phyloP scores from a whole-genome alignment of 2,888 invertebrate species.

The Acanthoscelides obtectus region DNA sequence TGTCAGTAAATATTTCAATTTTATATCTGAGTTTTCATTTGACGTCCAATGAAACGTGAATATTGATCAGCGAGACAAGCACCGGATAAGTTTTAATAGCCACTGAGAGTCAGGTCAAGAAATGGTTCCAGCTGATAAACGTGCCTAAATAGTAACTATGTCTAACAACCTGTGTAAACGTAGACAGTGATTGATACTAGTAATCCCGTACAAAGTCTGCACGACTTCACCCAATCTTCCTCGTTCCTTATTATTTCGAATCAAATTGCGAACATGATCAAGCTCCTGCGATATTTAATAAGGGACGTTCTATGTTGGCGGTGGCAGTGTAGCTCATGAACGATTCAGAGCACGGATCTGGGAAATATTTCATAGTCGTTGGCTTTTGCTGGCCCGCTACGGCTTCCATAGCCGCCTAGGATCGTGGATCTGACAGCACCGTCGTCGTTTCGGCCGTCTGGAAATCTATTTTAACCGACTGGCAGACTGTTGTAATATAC shows the following conservation, averaged over 20 bases:
- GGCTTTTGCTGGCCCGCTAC: constrained; percentile 24
- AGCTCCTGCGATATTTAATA: neutral
- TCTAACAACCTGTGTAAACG: too few relatives aligned
- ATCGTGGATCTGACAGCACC: constrained; percentile 28
- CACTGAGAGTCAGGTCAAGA: too few relatives aligned
- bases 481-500: neutral
- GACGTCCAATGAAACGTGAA: too few relatives aligned
- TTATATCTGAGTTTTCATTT: too few relatives aligned
- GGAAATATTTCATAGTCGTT: constrained; percentile 32
- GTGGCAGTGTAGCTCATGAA: neutral
- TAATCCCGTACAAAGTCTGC: neutral
- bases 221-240: neutral
- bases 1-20: too few relatives aligned
- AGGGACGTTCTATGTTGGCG: neutral
- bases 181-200: neutral
- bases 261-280: neutral
- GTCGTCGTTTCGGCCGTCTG: constrained; percentile 16
- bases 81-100: too few relatives aligned
- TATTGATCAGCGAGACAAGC: too few relatives aligned
- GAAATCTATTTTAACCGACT: constrained; percentile 28
- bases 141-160: too few relatives aligned
- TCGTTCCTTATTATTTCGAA: neutral
- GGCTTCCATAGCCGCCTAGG: constrained; percentile 5
- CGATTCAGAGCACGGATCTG: constrained; percentile 30
- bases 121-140: too few relatives aligned